These are phyloP conservation scores for Alfaro cultratus DNA, from an alignment of 2,797 vertebrate species.

Conservation along the genomic window DNA sequence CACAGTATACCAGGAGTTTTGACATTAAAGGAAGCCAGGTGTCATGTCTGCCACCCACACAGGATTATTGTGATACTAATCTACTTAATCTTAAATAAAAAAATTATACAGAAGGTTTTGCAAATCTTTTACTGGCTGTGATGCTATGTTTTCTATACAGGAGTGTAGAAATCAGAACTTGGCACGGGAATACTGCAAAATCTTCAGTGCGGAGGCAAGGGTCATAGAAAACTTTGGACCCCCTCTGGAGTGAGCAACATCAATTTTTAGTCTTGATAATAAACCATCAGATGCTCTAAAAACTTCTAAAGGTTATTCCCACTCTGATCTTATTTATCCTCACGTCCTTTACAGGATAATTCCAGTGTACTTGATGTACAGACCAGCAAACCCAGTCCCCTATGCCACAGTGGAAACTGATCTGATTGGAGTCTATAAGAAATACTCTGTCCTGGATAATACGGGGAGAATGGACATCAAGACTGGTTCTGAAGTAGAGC, in stretches of 20 bases:
- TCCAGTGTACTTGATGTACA: slow-evolving; percentile 91
- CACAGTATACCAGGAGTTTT: slow-evolving; percentile 13
- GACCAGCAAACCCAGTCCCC: slow-evolving; percentile 90
- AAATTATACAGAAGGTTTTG: slow-evolving; percentile 11
- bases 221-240: slow-evolving; percentile 85
- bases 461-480: slow-evolving; percentile 68
- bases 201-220: slow-evolving; percentile 91
- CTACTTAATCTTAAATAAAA: slow-evolving; percentile 23
- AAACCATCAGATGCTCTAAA: not conserved
- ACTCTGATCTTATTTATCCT: not conserved
- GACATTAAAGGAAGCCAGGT: slow-evolving; percentile 10
- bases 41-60: slow-evolving; percentile 28
- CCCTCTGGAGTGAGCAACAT: slow-evolving; percentile 87
- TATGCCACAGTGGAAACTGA: slow-evolving; percentile 91
- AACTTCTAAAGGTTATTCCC: not conserved
- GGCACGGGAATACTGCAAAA: slow-evolving; percentile 95
- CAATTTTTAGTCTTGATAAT: not conserved
- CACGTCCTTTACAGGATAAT: slow-evolving; percentile 81
- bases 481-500: slow-evolving; percentile 77
- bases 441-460: slow-evolving; percentile 81
- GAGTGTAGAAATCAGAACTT: slow-evolving; percentile 94
- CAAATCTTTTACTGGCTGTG: slow-evolving; percentile 40
- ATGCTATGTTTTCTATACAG: slow-evolving; percentile 72
- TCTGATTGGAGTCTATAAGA: slow-evolving; percentile 80
- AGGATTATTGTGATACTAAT: slow-evolving; percentile 46